Evolutionary conservation across 2,888 invertebrate species (phyloP).

Genomic region (Leptopilina myrica): DNA sequence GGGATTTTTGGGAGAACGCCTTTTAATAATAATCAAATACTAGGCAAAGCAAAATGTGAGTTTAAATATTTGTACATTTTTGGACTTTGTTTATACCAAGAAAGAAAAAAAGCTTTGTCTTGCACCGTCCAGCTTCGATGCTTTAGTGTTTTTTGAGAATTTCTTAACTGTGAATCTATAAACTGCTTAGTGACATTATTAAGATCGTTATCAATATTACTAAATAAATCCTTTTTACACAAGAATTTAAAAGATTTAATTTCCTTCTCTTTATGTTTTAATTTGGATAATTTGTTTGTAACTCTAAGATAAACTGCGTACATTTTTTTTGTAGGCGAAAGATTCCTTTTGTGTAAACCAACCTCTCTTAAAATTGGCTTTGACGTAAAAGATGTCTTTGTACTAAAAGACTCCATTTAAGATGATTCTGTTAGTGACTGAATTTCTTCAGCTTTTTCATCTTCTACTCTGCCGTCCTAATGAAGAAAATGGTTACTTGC

Average conservation of each 20-base stretch:
- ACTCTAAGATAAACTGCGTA: neutral
- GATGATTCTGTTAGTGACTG: neutral
- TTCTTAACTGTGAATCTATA: conserved; percentile 2
- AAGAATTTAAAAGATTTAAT: neutral
- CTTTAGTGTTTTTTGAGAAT: neutral
- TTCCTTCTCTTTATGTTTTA: neutral
- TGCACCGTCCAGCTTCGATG: conserved; percentile 1
- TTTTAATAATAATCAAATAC: conserved; percentile 1
- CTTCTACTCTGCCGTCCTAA: too few species aligned
- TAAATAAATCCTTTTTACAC: neutral
- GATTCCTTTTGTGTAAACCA: neutral
- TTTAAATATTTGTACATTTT: conserved; percentile 7
- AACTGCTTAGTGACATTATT: neutral
- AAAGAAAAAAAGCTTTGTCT: conserved; percentile 25
- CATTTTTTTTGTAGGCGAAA: neutral
- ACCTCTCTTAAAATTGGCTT: neutral
- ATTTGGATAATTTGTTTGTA: neutral
- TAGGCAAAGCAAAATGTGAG: neutral
- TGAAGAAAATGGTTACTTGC: too few species aligned
- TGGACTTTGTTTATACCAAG: conserved; percentile 21
- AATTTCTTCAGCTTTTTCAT: neutral
- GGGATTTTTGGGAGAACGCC: conserved; percentile 8
- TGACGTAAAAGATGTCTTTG: neutral
- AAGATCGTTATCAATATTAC: neutral
- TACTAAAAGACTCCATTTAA: neutral